Base-by-base conservation (phyloP, 2,888 invertebrate genomes). In the Acholoe squamosa region DNA sequence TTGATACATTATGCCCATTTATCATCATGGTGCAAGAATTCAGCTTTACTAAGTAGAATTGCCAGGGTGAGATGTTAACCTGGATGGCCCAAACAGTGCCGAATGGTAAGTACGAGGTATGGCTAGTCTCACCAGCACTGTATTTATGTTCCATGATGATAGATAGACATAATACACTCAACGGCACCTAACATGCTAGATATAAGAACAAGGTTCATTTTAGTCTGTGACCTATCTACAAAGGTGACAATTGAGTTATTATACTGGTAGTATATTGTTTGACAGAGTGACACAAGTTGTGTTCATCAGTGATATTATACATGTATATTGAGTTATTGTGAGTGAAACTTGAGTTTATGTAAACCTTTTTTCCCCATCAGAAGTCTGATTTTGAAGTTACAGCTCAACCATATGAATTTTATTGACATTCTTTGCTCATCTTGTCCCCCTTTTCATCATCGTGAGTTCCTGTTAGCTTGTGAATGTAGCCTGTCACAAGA, bases 281-380 rank as follows among this genome's bases (percentile, higher is more conserved):
- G 71, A 28, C 71, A 71, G 71, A 7, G 19, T 71, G 0, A 0
- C n/a, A n/a, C 71, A 71, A 71, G 28, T 71, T 71, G 71, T 71
- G 71, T 71, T 71, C 71, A n/a, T 19, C 61, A 61, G 61, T 61
- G 19, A 61, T 61, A n/a, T 61, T 19, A n/a, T 61, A 61, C 61
- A n/a, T 61, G n/a, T n/a, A n/a, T 19, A 14, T n/a, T n/a, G n/a
- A n/a, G 61, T 61, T 61, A 61, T 3, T 61, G 43, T 43, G 43
- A 43, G 43, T 43, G n/a, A 43, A 43, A 43, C 43, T 43, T 43
- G 43, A 7, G 10, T 43, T 43, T 43, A 10, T 43, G 43, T 43
- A 3, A 43, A 61, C 14, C 5, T 19, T 12, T 61, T 19, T 61
- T 61, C 12, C 5, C 5, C n/a, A 19, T 7, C n/a, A n/a, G 61